These are phyloP conservation scores for Musca domestica DNA, from an alignment of 1,140 invertebrate genomes.

Conservation along the genomic window DNA sequence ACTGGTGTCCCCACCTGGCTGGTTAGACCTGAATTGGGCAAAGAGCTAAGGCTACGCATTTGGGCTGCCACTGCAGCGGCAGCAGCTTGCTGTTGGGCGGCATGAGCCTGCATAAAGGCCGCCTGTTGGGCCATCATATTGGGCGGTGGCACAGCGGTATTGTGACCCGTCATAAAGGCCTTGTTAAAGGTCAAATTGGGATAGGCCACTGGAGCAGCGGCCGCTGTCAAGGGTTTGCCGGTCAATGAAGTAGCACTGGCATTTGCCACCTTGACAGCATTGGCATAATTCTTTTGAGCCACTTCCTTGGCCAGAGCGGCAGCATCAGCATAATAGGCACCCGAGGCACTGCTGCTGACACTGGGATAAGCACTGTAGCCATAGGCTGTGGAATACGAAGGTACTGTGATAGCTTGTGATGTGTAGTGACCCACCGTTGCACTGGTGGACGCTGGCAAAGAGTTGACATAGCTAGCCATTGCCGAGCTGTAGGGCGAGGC, in stretches of 20 bases:
- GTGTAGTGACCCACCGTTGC: slow-evolving; percentile 8
- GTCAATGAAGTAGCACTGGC: slow-evolving; percentile 28
- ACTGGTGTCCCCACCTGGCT: slow-evolving; percentile 38
- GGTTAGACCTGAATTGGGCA: slow-evolving; percentile 52
- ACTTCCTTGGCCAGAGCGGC: slow-evolving; percentile 71
- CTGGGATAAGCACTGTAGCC: slow-evolving; percentile 45
- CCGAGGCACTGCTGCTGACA: slow-evolving; percentile 38
- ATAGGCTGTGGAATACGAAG: slow-evolving; percentile 45
- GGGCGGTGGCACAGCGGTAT: slow-evolving; percentile 29
- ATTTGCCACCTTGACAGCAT: slow-evolving; percentile 62
- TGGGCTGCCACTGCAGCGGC: slow-evolving; percentile 16
- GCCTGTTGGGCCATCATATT: slow-evolving; percentile 33
- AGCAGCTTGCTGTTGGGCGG: slow-evolving; percentile 30
- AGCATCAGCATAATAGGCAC: slow-evolving; percentile 55
- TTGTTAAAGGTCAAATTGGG: slow-evolving; percentile 75
- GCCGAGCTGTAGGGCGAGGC: slow-evolving; percentile 13
- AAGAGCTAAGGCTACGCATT: slow-evolving; percentile 51
- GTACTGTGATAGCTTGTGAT: slow-evolving; percentile 23
- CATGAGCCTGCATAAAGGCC: slow-evolving; percentile 37
- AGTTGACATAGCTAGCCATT: slow-evolving; percentile 33
- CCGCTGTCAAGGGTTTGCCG: slow-evolving; percentile 34
- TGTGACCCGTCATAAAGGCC: slow-evolving; percentile 54
- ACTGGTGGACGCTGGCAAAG: slow-evolving; percentile 30
- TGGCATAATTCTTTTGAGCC: slow-evolving; percentile 74
- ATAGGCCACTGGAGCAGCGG: slow-evolving; percentile 54